Base-by-base conservation (phyloP, 2,113 vertebrate genomes). In the Cairina moschata region DNA sequence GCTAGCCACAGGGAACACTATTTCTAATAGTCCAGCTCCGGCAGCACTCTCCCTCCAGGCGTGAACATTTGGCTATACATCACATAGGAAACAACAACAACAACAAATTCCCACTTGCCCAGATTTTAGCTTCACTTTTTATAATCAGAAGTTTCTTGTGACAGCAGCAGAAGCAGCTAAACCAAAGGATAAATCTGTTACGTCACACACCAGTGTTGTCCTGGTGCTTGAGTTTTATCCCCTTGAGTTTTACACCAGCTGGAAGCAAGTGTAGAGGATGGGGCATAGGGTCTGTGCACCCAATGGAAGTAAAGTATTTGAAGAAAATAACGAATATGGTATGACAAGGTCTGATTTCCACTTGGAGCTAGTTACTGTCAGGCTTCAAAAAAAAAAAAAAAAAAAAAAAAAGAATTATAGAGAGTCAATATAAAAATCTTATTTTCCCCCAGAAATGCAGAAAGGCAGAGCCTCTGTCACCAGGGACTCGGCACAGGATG, bases 61-160 rank as follows among this genome's bases (percentile, higher is more conserved):
- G 44, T 20, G 31, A 42, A 31, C 12, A 6, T 82, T 34, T 48
- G 58, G 22, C 13, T 79, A 17, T n/a, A 52, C 15, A 83, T 69
- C 71, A 44, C 6, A 6, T 5, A 16, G 10, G 1, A 20, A 12
- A 54, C 62, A 67, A 54, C 9, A 12, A 54, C 62, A 67, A 54
- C 9, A 7, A 54, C 66, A 54, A 66, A 11, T 25, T 44, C 31
- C 23, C 18, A 21, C 7, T 95, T 58, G 17, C 14, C 3, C 1
- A 5, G 16, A 50, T 91, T 84, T 85, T 72, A 59, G n/a, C 54
- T 83, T 92, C 29, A 18, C 36, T 92, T 60, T 76, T 79, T 56
- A 65, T 79, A 77, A 85, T 50, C 8, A 13, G 58, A 89, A 52
- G 63, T 44, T 86, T 40, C 86, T 95, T 93, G 73, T 93, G 95